Evolutionary conservation across 2,797 vertebrate species (phyloP), one percentile per base, ranked within the genome.

Genomic region (Loris lydekkerianus): DNA sequence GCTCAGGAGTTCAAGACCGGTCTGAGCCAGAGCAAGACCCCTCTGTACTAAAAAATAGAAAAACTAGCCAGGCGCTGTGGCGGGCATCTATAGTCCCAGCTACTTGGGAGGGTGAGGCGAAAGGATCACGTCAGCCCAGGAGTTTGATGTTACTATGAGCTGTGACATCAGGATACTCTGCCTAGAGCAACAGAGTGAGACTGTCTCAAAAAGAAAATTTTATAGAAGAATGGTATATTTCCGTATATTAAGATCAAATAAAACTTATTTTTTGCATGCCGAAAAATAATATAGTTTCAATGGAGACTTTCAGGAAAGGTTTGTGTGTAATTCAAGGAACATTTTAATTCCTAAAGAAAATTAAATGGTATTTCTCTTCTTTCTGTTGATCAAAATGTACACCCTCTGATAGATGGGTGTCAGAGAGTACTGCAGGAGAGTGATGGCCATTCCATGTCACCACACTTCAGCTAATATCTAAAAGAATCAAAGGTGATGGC

Each of bases 181-280:
- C 13, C 49, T 49, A 49, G 49, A 14, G 13, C 13, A 49, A 49
- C 49, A 49, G 49, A 49, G 14, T 14, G 49, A 49, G 49, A 49
- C 49, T 49, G 49, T 49, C 49, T 49, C 49, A 49, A 14, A 72
- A 72, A 72, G 23, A 40, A n/a, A 69, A n/a, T 73, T 14, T 80
- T 86, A 65, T 4, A 75, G 67, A 73, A 93, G 76, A 92, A 91
- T 31, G 7, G 49, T 11, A 15, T 75, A 3, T 92, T 89, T 95
- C n/a, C 37, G 46, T 75, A 9, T 88, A 88, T 34, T 89, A 73
- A 20, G 34, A 83, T 67, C 49, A 76, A 67, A 87, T 80, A 93
- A 17, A 91, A 85, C 72, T 85, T 43, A 93, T 85, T 40, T 40
- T 40, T 40, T 78, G 14, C 15, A 43, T 18, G 4, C 17, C 70